Conservation (phyloP, 92 coral and sea anemone genomes). For the Epizoanthus stellaris region DNA sequence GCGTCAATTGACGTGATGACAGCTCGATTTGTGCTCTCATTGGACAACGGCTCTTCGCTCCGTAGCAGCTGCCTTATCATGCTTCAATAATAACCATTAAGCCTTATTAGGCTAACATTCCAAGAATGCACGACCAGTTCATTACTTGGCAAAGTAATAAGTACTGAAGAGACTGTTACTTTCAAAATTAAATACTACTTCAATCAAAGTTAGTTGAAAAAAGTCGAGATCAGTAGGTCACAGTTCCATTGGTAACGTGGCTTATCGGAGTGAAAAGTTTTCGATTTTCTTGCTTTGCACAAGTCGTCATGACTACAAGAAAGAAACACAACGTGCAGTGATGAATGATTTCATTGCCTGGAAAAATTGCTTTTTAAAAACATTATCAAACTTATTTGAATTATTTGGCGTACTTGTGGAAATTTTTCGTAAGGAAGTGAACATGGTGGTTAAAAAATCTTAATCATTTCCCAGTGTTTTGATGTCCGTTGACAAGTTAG, state of each 20-base stretch:
- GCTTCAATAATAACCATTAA: slow-evolving; percentile 91
- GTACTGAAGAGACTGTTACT: slow-evolving; percentile 6
- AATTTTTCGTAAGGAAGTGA: slow-evolving; percentile 30
- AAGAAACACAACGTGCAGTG: slow-evolving; percentile 8
- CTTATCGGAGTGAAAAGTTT: slow-evolving; percentile 3
- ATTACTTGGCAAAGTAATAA: slow-evolving; percentile 66
- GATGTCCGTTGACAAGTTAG: slow-evolving; percentile 89
- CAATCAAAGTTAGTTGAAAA: slow-evolving; percentile 33
- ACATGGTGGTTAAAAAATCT: slow-evolving; percentile 51
- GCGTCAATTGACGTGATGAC: slow-evolving; percentile 94
- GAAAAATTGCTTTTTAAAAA: background rate
- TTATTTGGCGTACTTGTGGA: background rate
- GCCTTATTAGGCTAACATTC: slow-evolving; percentile 88
- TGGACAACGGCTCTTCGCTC: slow-evolving; percentile 80
- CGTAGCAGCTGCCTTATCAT: slow-evolving; percentile 96
- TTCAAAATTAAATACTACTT: slow-evolving; percentile 6
- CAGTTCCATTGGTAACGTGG: background rate
- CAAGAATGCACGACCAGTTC: slow-evolving; percentile 75
- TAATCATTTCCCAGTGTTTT: slow-evolving; percentile 84
- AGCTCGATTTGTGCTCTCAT: slow-evolving; percentile 80
- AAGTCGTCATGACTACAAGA: slow-evolving; percentile 43
- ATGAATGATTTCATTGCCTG: background rate
- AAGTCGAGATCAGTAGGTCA: slow-evolving; percentile 38
- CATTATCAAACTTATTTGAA: slow-evolving; percentile 2
- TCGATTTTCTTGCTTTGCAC: slow-evolving; percentile 34